Evolutionary conservation across 2,888 invertebrate species (phyloP).

Genomic region (Oxytorus armatus): DNA sequence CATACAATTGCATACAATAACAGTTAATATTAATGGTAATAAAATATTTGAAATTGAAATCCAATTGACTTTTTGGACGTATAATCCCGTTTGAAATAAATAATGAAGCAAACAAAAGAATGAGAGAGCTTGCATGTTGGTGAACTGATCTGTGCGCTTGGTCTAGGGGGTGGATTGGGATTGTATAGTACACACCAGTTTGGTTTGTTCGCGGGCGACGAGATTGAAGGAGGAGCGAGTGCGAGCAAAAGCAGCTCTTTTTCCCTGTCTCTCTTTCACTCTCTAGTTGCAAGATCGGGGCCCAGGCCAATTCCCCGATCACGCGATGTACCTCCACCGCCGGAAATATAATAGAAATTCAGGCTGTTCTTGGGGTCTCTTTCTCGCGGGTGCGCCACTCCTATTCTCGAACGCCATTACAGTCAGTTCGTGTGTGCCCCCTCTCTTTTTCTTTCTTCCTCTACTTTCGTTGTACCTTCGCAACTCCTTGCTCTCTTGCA

Average conservation of each 20-base stretch:
- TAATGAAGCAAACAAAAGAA: constrained; percentile 50
- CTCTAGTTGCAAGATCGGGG: constrained; percentile 68
- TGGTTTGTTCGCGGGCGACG: constrained; percentile 41
- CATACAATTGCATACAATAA: constrained; percentile 5
- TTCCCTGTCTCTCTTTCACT: constrained; percentile 40
- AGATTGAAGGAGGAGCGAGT: constrained; percentile 55
- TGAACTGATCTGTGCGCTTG: constrained; percentile 48
- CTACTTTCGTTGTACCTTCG: constrained; percentile 42
- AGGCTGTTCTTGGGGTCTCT: constrained; percentile 64
- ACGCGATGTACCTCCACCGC: constrained; percentile 77
- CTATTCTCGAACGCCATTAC: constrained; percentile 62
- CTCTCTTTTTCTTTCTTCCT: constrained; percentile 46
- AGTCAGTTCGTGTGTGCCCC: constrained; percentile 39
- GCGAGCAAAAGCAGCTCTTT: constrained; percentile 61
- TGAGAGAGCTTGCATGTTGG: constrained; percentile 59
- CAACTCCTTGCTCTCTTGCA: constrained; percentile 54
- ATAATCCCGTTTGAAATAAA: constrained; percentile 46
- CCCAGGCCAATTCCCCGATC: constrained; percentile 74
- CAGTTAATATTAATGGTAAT: constrained; percentile 12
- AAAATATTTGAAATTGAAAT: constrained; percentile 28
- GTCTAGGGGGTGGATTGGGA: constrained; percentile 33
- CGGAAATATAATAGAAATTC: constrained; percentile 81
- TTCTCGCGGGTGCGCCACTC: constrained; percentile 45
- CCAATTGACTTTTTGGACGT: constrained; percentile 10
- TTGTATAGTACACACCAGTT: constrained; percentile 37